Base-by-base conservation (phyloP, 2,797 vertebrate genomes). In the Florisuga fusca region DNA sequence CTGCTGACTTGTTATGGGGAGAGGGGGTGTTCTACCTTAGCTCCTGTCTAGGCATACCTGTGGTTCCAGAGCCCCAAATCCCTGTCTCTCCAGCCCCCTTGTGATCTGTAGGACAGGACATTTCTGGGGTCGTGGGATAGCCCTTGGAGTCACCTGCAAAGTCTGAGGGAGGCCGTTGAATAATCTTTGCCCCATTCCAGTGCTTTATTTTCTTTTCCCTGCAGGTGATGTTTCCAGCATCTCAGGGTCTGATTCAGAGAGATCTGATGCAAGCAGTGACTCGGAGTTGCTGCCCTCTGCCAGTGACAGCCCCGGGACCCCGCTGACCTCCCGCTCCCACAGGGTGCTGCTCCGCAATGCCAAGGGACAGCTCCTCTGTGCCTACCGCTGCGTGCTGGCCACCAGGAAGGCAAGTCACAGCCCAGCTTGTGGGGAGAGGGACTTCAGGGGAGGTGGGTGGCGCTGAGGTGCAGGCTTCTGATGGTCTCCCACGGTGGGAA, bases 191-290 rank as follows among this genome's bases (percentile, higher is more conserved):
- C 12, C 11, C 36, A 16, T 53, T 66, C n/a, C n/a, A 33, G 15
- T 38, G 29, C 27, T 67, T 31, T 3, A 8, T 59, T 34, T 88
- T 57, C 57, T 26, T 26, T 62, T 38, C 73, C 84, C 62, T 76
- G 43, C 94, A 99, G 99, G 99, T 64, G 99, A 99, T 61, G 91
- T 99, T 96, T 99, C 99, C 31, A 99, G 99, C 93, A 99, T 99
- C 96, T 99, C 99, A 0, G 99, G 99, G 29, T 99, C 99, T 0
- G 99, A 99, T 94, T 99, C 98, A 0, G 98, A 98, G 22, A 96
- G 96, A 48, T 98, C 97, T 4, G 97, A 97, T 55, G 67, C 12
- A 1, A 98, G 98, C 29, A 96, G 94, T 14, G 97, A 98, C n/a
- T 86, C 84, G 0, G 97, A 97, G 29, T 64, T 25, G 20, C 67